A percentile compares a stretch with the other conserved stretches of the same genome.
phyloP scores from a whole-genome alignment of 2,888 invertebrate genomes.

The Pecten maximus region DNA sequence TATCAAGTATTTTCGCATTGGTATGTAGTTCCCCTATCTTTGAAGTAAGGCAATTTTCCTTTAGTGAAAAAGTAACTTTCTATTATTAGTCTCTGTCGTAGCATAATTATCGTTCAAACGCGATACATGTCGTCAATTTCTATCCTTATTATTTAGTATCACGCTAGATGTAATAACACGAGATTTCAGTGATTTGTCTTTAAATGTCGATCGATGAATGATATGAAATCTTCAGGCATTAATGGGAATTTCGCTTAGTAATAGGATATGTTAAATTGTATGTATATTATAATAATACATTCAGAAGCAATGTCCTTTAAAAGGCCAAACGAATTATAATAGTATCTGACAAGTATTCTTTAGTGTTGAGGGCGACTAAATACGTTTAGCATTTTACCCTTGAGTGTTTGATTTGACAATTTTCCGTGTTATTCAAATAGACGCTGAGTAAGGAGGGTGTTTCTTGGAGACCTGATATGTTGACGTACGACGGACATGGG shows the following conservation, averaged over 20 bases:
- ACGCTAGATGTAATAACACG: background rate
- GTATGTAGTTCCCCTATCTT: background rate
- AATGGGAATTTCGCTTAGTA: background rate
- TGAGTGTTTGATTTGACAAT: constrained; percentile 4
- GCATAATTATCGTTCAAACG: background rate
- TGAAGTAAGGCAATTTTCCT: background rate
- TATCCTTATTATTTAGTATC: background rate
- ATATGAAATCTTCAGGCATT: background rate
- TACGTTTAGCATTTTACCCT: background rate
- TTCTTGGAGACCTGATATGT: background rate
- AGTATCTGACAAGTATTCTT: background rate
- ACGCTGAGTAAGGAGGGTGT: background rate
- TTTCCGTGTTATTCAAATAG: background rate
- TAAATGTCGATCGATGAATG: background rate
- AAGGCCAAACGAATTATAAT: background rate
- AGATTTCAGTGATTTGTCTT: background rate
- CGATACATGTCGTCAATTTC: background rate
- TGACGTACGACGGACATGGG: background rate
- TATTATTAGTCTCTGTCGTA: background rate
- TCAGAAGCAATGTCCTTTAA: background rate
- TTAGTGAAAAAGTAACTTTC: background rate
- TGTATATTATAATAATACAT: background rate
- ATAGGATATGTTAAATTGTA: background rate
- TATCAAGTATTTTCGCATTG: background rate
- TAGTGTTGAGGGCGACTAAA: background rate